Evolutionary conservation across 2,113 vertebrate genomes (phyloP).

Genomic region (Smithornis capensis): DNA sequence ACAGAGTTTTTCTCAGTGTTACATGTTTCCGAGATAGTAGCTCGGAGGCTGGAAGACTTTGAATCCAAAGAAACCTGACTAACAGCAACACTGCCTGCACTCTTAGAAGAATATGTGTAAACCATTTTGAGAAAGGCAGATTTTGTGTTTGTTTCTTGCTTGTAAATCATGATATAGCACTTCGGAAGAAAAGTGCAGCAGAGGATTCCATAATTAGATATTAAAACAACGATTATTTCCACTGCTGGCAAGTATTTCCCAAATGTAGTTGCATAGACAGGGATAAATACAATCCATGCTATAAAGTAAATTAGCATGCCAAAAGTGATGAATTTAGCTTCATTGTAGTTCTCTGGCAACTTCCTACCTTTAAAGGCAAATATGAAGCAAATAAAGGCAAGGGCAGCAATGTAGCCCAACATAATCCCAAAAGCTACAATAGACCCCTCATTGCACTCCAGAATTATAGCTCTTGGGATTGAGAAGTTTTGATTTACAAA

Average conservation of each 20-base stretch:
- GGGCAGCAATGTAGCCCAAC: conserved; percentile 80
- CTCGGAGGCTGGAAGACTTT: neutral
- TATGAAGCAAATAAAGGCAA: conserved; percentile 84
- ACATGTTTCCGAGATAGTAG: neutral
- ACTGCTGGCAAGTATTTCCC: conserved; percentile 86
- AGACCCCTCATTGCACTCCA: conserved; percentile 84
- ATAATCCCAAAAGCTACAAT: conserved; percentile 80
- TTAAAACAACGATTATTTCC: conserved; percentile 88
- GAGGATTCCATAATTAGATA: conserved; percentile 87
- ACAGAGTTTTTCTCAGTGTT: conserved; percentile 13
- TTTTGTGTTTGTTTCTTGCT: conserved; percentile 84
- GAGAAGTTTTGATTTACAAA: conserved; percentile 52
- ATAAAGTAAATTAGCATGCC: conserved; percentile 91
- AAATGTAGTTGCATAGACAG: conserved; percentile 80
- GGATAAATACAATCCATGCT: conserved; percentile 87
- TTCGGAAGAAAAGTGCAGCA: conserved; percentile 88
- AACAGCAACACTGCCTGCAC: conserved; percentile 55
- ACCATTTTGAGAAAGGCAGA: conserved; percentile 83
- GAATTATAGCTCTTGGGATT: conserved; percentile 70
- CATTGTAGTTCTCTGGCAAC: conserved; percentile 87
- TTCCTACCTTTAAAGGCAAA: conserved; percentile 89
- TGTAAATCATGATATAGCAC: conserved; percentile 86
- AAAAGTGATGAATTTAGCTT: conserved; percentile 91
- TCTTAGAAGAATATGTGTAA: conserved; percentile 80
- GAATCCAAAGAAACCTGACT: conserved; percentile 66